Conservation (phyloP, 1,140 invertebrate genomes). For the Portunus trituberculatus region DNA sequence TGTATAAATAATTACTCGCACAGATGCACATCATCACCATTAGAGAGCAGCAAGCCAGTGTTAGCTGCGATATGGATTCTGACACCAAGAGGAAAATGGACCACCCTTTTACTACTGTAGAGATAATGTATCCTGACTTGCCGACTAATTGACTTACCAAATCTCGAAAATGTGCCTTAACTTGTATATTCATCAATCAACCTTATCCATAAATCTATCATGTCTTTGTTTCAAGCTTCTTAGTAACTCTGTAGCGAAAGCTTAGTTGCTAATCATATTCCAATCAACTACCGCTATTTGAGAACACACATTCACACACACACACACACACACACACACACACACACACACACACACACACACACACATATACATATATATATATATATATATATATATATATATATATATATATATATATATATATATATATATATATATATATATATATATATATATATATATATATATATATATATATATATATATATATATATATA, state of each 20-base stretch:
- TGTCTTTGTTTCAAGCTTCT: no score
- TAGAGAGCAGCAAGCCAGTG: constrained; percentile 55
- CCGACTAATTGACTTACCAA: no score
- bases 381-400: background rate
- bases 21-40: constrained; percentile 52
- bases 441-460: background rate
- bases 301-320: no score
- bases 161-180: no score
- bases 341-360: background rate
- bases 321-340: no score
- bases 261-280: no score
- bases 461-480: background rate
- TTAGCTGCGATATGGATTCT: background rate
- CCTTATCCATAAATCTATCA: no score
- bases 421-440: background rate
- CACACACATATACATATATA: background rate
- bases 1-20: background rate
- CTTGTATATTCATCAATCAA: no score
- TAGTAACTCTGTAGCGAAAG: no score
- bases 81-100: constrained; percentile 47
- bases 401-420: background rate
- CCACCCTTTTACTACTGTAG: background rate
- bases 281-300: no score
- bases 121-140: constrained; percentile 21
- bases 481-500: background rate